Conservation (phyloP, 2,113 vertebrate genomes). For the Uropsilus gracilis region DNA sequence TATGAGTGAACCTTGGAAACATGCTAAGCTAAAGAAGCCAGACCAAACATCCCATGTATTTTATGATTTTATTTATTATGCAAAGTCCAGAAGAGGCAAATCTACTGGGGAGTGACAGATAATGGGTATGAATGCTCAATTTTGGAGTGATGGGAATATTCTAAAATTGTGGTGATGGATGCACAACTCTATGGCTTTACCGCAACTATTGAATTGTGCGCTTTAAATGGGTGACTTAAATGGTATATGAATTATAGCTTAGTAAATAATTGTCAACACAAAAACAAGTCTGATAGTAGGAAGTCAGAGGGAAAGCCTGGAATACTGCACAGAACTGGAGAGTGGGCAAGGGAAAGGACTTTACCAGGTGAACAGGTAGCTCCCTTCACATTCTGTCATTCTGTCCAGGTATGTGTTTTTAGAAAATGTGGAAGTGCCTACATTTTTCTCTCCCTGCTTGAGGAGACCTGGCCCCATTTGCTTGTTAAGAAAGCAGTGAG, state of each 20-base stretch:
- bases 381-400: not conserved
- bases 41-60: not conserved
- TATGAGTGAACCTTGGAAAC: not conserved
- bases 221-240: not conserved
- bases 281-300: not conserved
- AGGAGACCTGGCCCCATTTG: not conserved
- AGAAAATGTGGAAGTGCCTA: not conserved
- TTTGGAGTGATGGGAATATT: not conserved
- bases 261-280: not conserved
- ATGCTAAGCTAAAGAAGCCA: not conserved
- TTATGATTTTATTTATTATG: not conserved
- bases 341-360: not conserved
- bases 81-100: not conserved
- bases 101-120: not conserved
- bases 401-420: not conserved
- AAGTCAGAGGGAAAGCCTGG: not conserved
- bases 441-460: not conserved
- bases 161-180: not conserved
- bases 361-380: not conserved
- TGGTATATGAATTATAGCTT: not conserved
- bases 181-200: not conserved
- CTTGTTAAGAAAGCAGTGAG: constrained; percentile 47
- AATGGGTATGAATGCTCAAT: not conserved
- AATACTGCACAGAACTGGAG: too few species aligned
- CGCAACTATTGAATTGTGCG: not conserved